Percentiles rank a stretch among this genome's conserved stretches.
These are phyloP conservation scores for Bombus soroeensis DNA, from an alignment of 1,140 invertebrate species.

Conservation along the genomic window DNA sequence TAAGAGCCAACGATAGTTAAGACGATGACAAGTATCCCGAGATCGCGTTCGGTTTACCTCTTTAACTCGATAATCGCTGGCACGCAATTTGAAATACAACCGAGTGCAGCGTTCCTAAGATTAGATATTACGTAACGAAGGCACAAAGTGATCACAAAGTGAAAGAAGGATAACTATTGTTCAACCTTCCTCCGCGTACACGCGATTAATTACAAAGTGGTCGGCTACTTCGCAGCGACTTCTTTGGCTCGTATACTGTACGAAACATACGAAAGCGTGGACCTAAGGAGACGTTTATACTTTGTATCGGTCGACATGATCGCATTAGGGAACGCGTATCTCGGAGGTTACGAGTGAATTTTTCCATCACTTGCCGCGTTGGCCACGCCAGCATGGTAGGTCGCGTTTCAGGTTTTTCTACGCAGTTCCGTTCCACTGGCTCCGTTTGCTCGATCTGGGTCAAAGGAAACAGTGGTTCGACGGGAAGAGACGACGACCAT, in stretches of 20 bases:
- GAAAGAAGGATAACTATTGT: constrained; percentile 12
- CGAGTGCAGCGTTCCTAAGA: not conserved
- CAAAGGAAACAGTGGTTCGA: not conserved
- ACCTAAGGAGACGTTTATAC: too few relatives aligned
- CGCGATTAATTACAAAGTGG: not conserved
- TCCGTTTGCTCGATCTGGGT: not conserved
- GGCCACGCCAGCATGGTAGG: not conserved
- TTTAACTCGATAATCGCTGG: not conserved
- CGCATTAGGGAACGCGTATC: not conserved
- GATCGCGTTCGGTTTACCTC: not conserved
- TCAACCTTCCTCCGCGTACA: constrained; percentile 41
- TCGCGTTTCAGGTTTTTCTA: too few relatives aligned
- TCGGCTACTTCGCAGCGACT: not conserved
- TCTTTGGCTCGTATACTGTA: constrained; percentile 45
- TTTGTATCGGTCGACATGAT: not conserved
- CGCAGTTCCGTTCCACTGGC: too few relatives aligned
- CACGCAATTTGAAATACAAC: constrained; percentile 5
- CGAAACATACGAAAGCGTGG: constrained; percentile 9
- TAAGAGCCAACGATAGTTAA: not conserved
- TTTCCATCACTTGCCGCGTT: not conserved
- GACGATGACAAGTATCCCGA: not conserved
- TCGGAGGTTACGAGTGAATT: not conserved
- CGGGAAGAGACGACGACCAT: not conserved
- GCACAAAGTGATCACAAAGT: constrained; percentile 41
- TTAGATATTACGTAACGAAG: constrained; percentile 25